Base-by-base conservation (phyloP, 1,140 invertebrate species). In the Cyclargus thomasi region DNA sequence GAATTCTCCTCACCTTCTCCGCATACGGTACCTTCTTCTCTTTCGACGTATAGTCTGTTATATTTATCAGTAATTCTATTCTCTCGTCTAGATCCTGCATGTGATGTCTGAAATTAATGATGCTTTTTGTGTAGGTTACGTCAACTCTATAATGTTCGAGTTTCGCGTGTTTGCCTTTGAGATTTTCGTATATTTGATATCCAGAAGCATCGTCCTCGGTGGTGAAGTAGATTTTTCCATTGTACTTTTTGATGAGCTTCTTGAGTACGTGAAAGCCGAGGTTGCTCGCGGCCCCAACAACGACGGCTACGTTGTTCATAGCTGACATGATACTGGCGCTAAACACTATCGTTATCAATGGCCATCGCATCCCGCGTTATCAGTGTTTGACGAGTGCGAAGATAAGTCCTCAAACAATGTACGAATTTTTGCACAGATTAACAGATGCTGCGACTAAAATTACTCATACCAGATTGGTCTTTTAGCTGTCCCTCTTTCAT, bases 191-290 rank as follows among this genome's bases (percentile, higher is more conserved):
- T 62, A 90, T 83, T 14, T 81, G 81, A 71, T 76, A 85, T 5
- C 87, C 87, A 1, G 73, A 74, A 2, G 82, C 71, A 55, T 85
- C 81, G 35, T 90, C 86, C 79, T 90, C 87, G 4, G 86, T 83
- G 0, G 87, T 90, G 67, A 85, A 90, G 67, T 90, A 90, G 20
- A 90, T 85, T 72, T 85, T 88, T 23, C 82, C 82, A 63, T 84
- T 71, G 74, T 87, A 86, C 0, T 73, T 63, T 64, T 78, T 76
- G 17, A 75, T 79, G 6, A 90, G 78, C 74, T 83, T 84, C 68
- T 81, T 90, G 23, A 90, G 69, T 1, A 90, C 81, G 72, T 90
- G 85, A 55, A 84, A 90, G 67, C 87, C 87, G 35, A 90, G 68
- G 70, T 88, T 90, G 69, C 85, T 88, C 47, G 80, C 76, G 17